Base-by-base conservation (phyloP, 2,888 invertebrate genomes). In the Caenorhabditis sp. region DNA sequence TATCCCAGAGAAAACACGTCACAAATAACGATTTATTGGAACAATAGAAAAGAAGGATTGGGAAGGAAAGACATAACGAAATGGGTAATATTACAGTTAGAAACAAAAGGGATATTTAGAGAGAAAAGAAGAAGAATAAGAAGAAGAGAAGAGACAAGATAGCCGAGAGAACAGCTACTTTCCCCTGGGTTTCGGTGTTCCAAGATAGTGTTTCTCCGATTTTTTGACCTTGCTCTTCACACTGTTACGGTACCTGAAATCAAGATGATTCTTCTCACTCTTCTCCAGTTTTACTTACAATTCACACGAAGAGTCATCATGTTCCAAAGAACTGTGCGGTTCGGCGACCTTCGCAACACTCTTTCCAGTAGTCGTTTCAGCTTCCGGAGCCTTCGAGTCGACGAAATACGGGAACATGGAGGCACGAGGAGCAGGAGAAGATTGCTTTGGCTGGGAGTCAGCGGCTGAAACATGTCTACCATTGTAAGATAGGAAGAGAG, bases 331-430 rank as follows among this genome's bases (percentile, higher is more conserved):
- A 9, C 32, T 32, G 5, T 32, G n/a, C 2, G 47, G 47, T 18
- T 47, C 47, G 11, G 47, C 18, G 47, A 47, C 18, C 24, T 67
- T 65, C 13, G 74, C 55, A 0, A 51, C 47, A 5, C 56, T 35
- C 35, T 67, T 74, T 18, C 60, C 60, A 5, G 65, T 67, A 5
- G 58, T 51, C 6, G 50, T 35, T 9, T 28, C 56, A 0, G 74
- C 4, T 3, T 26, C 13, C 5, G 67, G 65, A n/a, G 67, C 76
- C 15, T 67, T 67, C n/a, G 76, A 67, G 22, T 76, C 76, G 22
- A 76, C 67, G 22, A 67, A 76, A n/a, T 76, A 76, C 13, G 76
- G 76, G 53, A 76, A 76, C 13, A 67, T 67, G 20, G 76, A 60
- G 6, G 74, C 22, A 4, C 64, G 64, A 6, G 64, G 11, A 3